These are phyloP conservation scores for Caenorhabditis angaria DNA, from an alignment of 2,888 invertebrate species.

Conservation along the genomic window DNA sequence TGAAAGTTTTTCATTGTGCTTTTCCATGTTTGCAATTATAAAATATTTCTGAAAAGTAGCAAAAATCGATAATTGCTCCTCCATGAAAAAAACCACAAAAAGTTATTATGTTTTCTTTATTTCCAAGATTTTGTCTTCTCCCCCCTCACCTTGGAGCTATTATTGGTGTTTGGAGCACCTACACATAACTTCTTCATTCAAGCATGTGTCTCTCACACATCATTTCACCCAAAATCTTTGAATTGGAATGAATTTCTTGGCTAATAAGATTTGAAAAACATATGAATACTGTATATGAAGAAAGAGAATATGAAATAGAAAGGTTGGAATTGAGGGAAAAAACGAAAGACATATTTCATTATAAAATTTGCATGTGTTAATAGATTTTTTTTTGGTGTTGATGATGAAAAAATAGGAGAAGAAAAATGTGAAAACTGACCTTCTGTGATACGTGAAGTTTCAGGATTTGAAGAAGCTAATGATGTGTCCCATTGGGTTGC, in stretches of 20 bases:
- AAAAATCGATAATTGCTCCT: neutral
- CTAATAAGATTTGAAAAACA: neutral
- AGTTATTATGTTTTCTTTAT: constrained; percentile 9
- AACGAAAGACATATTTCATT: constrained; percentile 12
- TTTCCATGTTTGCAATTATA: constrained; percentile 8
- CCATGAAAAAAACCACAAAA: neutral
- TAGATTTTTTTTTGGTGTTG: constrained; percentile 9
- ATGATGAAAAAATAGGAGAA: neutral
- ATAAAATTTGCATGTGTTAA: constrained; percentile 30
- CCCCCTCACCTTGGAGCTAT: constrained; percentile 11
- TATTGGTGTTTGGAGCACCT: constrained; percentile 9
- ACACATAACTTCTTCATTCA: constrained; percentile 40
- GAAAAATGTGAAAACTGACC: constrained; percentile 17
- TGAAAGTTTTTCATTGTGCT: neutral
- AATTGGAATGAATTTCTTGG: neutral
- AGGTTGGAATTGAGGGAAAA: neutral
- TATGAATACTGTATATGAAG: neutral
- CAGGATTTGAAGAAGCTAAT: constrained; percentile 18
- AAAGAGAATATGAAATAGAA: neutral
- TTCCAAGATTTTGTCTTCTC: constrained; percentile 11
- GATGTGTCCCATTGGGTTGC: constrained; percentile 41
- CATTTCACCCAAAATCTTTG: constrained; percentile 21
- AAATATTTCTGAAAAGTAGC: no score
- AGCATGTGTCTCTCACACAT: constrained; percentile 47
- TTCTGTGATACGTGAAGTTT: constrained; percentile 27